A percentile compares a stretch with the other conserved stretches of the same genome.
These are phyloP conservation scores for Bryconaethiops microstoma DNA, from an alignment of 2,797 vertebrate species.

Conservation along the genomic window DNA sequence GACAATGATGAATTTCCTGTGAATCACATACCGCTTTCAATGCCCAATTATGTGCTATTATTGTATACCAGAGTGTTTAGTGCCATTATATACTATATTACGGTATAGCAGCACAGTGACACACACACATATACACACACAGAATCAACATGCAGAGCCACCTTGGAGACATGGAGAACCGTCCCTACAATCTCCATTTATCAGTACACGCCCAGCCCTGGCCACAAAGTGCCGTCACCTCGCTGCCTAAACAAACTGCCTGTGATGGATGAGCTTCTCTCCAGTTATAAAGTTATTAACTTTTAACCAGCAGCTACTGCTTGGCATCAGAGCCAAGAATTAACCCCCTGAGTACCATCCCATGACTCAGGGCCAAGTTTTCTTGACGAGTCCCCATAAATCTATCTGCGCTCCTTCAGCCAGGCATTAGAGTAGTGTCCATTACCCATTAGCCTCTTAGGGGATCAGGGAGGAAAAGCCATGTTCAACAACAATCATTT, in stretches of 20 bases:
- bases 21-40: conserved; percentile 2
- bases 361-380: conserved; percentile 69
- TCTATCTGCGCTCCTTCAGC: conserved; percentile 65
- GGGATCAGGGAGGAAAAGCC: conserved; percentile 47
- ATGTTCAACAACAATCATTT: conserved; percentile 60
- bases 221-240: conserved; percentile 79
- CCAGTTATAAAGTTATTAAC: conserved; percentile 89
- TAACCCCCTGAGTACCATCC: conserved; percentile 74
- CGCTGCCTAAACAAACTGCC: conserved; percentile 88
- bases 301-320: conserved; percentile 86
- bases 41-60: neutral
- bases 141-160: conserved; percentile 54
- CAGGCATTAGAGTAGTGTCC: conserved; percentile 73
- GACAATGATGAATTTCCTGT: too few relatives aligned
- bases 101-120: conserved; percentile 29
- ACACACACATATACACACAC: conserved; percentile 43
- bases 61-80: neutral
- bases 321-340: conserved; percentile 73
- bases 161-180: conserved; percentile 42
- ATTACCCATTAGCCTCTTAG: conserved; percentile 65
- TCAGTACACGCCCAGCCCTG: conserved; percentile 79
- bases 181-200: conserved; percentile 78
- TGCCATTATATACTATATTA: neutral
- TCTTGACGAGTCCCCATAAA: conserved; percentile 54
- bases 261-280: conserved; percentile 87